Conservation (phyloP, 2,888 invertebrate genomes). For the Nineta flava region DNA sequence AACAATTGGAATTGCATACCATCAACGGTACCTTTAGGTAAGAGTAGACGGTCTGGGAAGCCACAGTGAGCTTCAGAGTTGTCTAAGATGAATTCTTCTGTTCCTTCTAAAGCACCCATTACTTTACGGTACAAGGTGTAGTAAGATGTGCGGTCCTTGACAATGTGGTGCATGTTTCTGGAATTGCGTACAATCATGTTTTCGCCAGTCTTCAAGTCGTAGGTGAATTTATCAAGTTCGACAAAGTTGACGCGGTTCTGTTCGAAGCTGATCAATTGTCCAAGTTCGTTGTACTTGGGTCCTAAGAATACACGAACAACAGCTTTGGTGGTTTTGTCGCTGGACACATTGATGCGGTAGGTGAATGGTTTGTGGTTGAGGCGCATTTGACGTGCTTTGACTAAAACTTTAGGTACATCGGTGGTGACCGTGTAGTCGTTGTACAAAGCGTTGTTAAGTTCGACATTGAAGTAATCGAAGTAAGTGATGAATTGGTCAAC, state of each 20-base stretch:
- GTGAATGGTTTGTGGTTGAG: constrained; percentile 54
- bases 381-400: constrained; percentile 48
- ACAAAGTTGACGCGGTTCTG: constrained; percentile 43
- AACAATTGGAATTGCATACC: constrained; percentile 49
- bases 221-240: constrained; percentile 40
- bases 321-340: constrained; percentile 39
- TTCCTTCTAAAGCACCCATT: constrained; percentile 35
- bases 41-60: constrained; percentile 52
- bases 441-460: constrained; percentile 6
- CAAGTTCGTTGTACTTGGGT: constrained; percentile 47
- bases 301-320: constrained; percentile 49
- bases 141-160: constrained; percentile 45
- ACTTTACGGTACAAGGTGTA: constrained; percentile 44
- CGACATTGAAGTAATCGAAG: constrained; percentile 39
- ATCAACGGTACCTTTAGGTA: constrained; percentile 46
- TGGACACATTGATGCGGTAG: constrained; percentile 38
- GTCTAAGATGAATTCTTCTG: constrained; percentile 34
- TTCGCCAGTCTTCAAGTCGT: constrained; percentile 42
- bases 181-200: constrained; percentile 54
- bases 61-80: constrained; percentile 43
- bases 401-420: constrained; percentile 16
- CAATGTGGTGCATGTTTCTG: constrained; percentile 43
- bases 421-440: constrained; percentile 15
- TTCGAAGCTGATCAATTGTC: constrained; percentile 32
- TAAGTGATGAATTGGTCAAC: constrained; percentile 50